Percentiles rank a stretch among this genome's conserved stretches.
Evolutionary conservation across 2,888 invertebrate species (phyloP).

Genomic region (Glyphotaelius pellucidus): DNA sequence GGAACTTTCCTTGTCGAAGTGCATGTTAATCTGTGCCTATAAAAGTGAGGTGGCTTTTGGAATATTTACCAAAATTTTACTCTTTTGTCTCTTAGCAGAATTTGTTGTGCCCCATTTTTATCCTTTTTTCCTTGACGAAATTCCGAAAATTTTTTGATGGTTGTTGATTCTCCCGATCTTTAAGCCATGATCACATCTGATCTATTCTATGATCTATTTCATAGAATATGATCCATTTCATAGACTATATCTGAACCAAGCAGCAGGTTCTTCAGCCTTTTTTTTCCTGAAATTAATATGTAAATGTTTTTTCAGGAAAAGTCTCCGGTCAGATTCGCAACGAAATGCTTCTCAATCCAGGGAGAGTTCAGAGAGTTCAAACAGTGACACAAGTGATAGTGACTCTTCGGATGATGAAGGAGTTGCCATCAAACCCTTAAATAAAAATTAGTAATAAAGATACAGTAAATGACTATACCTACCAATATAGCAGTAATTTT

Average conservation of each 20-base stretch:
- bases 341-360: not conserved
- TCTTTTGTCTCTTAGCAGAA: not conserved
- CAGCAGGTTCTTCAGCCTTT: not conserved
- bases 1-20: too few species aligned
- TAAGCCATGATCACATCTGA: too few species aligned
- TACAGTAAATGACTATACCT: not conserved
- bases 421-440: not conserved
- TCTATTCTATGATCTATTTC: too few species aligned
- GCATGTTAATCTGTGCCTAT: too few species aligned
- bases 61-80: not conserved
- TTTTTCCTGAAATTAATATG: constrained; percentile 29
- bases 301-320: not conserved
- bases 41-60: too few species aligned
- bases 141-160: too few species aligned
- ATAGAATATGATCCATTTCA: too few species aligned
- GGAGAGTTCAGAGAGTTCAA: constrained; percentile 23
- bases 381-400: constrained; percentile 46
- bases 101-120: not conserved
- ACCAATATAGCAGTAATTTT: not conserved
- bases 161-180: too few species aligned
- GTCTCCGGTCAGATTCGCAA: not conserved
- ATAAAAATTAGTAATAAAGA: not conserved
- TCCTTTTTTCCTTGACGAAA: too few species aligned
- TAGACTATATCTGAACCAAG: too few species aligned
- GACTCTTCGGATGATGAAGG: constrained; percentile 52